Conservation (phyloP, 2,888 invertebrate species). For the Agonopterix heracliana region DNA sequence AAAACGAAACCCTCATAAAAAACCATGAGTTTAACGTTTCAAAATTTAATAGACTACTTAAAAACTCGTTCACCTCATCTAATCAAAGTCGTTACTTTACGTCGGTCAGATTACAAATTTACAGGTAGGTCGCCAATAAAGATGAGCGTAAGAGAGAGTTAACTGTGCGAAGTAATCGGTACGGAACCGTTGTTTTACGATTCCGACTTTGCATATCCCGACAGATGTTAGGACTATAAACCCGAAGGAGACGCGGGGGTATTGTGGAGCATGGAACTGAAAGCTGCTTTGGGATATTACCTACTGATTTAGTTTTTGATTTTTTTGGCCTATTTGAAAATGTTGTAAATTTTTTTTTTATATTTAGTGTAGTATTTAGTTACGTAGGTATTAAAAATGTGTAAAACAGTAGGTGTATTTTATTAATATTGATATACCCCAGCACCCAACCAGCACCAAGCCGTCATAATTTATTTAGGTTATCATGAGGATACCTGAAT, state of each 20-base stretch:
- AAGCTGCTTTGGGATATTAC: background rate
- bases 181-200: conserved; percentile 57
- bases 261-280: conserved; percentile 30
- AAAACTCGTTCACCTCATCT: conserved; percentile 38
- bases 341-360: too few relatives aligned
- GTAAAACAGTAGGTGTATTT: too few relatives aligned
- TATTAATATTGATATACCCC: too few relatives aligned
- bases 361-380: too few relatives aligned
- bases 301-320: background rate
- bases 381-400: too few relatives aligned
- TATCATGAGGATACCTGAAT: too few relatives aligned
- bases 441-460: too few relatives aligned
- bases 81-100: conserved; percentile 47
- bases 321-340: too few relatives aligned
- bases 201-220: conserved; percentile 64
- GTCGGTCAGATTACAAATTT: conserved; percentile 57
- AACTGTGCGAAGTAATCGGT: conserved; percentile 58
- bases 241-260: conserved; percentile 48
- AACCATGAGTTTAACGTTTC: conserved; percentile 7
- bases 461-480: too few relatives aligned
- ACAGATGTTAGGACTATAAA: conserved; percentile 68
- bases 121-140: conserved; percentile 65
- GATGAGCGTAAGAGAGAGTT: conserved; percentile 66
- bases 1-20: background rate
- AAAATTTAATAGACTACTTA: conserved; percentile 24